phyloP scores from a whole-genome alignment of 2,797 vertebrate species.

The Nannoperca australis region DNA sequence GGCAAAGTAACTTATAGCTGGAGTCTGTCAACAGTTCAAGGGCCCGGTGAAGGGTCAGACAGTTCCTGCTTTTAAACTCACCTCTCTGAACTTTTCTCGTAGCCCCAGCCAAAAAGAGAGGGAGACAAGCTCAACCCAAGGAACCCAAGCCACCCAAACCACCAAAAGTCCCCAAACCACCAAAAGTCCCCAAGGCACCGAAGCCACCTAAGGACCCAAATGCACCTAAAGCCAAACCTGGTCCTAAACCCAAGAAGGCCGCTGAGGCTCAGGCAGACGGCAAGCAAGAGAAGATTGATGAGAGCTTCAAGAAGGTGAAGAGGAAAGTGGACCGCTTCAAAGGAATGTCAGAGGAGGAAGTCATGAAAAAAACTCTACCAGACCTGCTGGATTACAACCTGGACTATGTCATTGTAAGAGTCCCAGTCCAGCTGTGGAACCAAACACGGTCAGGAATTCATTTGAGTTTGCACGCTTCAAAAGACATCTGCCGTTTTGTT shows the following conservation, averaged over 20 bases:
- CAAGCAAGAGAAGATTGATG: conserved; percentile 97
- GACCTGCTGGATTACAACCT: conserved; percentile 96
- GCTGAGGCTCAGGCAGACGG: conserved; percentile 84
- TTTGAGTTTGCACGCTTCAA: background rate
- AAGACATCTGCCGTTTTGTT: conserved; percentile 29
- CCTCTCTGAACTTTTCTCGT: background rate
- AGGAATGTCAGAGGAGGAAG: conserved; percentile 96
- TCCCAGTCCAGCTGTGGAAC: background rate
- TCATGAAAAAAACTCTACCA: conserved; percentile 95
- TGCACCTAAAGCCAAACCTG: conserved; percentile 84
- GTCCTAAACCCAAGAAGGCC: conserved; percentile 88
- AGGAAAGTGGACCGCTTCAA: conserved; percentile 98
- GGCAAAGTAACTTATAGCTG: background rate
- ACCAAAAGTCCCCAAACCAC: conserved; percentile 70
- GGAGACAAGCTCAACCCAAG: conserved; percentile 78
- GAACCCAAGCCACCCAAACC: conserved; percentile 68
- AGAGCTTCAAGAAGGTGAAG: conserved; percentile 95
- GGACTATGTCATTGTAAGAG: conserved; percentile 97
- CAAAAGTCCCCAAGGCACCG: conserved; percentile 71
- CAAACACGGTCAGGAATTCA: background rate
- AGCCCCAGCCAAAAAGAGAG: conserved; percentile 84
- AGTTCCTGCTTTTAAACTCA: background rate
- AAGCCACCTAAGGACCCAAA: conserved; percentile 81
- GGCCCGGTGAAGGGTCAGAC: background rate
- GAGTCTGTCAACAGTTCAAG: background rate